A percentile compares a stretch with the other conserved stretches of the same genome.
Conservation (phyloP, 2,888 invertebrate genomes). For the Myathropa florea region DNA sequence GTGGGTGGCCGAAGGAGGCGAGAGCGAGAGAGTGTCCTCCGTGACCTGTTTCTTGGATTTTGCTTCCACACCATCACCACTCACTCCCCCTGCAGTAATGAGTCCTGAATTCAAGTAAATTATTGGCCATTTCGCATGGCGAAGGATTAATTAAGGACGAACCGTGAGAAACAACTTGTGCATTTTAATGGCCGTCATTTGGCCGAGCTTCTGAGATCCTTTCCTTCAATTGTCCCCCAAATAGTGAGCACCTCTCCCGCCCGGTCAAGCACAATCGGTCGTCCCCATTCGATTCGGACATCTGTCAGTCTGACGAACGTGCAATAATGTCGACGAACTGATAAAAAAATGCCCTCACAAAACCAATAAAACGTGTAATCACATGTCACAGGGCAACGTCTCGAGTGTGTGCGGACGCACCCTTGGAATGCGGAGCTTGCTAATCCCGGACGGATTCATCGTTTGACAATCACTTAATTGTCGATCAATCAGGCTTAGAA, state of each 20-base stretch:
- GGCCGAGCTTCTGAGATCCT: background rate
- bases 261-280: background rate
- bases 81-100: conserved; percentile 40
- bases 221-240: conserved; percentile 62
- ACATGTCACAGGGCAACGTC: conserved; percentile 65
- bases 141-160: conserved; percentile 75
- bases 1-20: conserved; percentile 40
- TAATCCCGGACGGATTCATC: conserved; percentile 72
- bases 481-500: conserved; percentile 73
- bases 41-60: conserved; percentile 68
- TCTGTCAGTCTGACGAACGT: conserved; percentile 56
- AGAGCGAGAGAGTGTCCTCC: conserved; percentile 45
- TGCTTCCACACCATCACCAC: background rate
- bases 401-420: conserved; percentile 15
- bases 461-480: conserved; percentile 75
- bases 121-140: conserved; percentile 73
- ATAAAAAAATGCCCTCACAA: conserved; percentile 53
- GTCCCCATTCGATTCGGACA: conserved; percentile 7
- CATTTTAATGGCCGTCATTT: conserved; percentile 75
- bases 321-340: conserved; percentile 29
- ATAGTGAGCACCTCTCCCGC: background rate
- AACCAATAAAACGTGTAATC: conserved; percentile 72
- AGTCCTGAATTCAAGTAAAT: conserved; percentile 72
- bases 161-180: conserved; percentile 74
- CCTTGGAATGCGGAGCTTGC: conserved; percentile 36